A percentile compares a stretch with the other conserved stretches of the same genome.
Evolutionary conservation across 2,797 vertebrate species (phyloP).

Genomic region (Adrianichthys oophorus): DNA sequence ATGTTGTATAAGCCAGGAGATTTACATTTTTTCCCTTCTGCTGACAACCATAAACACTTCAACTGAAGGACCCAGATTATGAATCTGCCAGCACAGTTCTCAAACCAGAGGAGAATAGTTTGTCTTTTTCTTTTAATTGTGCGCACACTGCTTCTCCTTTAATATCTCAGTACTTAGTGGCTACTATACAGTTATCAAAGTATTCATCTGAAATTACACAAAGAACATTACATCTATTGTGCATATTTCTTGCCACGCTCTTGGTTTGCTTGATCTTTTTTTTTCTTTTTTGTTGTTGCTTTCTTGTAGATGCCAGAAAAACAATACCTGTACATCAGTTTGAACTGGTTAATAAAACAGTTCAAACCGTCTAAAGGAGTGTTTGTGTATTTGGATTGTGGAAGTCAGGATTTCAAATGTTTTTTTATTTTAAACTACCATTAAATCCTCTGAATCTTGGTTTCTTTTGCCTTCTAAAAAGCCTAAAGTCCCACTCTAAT

Average conservation of each 20-base stretch:
- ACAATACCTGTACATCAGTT: conserved; percentile 43
- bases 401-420: neutral
- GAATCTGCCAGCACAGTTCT: neutral
- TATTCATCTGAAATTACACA: conserved; percentile 28
- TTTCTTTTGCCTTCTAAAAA: no score
- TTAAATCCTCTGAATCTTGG: no score
- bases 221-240: conserved; percentile 22
- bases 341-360: conserved; percentile 69
- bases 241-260: conserved; percentile 43
- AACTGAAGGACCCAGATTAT: neutral
- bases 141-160: neutral
- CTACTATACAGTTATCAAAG: conserved; percentile 23
- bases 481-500: no score
- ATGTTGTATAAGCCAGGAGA: no score
- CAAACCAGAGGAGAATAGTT: neutral
- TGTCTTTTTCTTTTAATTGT: neutral
- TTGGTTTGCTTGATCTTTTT: conserved; percentile 14
- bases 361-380: conserved; percentile 25
- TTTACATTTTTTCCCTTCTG: neutral
- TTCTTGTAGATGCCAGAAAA: conserved; percentile 28
- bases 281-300: conserved; percentile 33
- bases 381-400: conserved; percentile 1
- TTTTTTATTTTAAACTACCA: neutral
- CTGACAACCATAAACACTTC: neutral
- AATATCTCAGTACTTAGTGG: conserved; percentile 30